A percentile compares a stretch with the other conserved stretches of the same genome.
Conservation (phyloP, 2,113 vertebrate genomes). For the Acanthisitta chloris region DNA sequence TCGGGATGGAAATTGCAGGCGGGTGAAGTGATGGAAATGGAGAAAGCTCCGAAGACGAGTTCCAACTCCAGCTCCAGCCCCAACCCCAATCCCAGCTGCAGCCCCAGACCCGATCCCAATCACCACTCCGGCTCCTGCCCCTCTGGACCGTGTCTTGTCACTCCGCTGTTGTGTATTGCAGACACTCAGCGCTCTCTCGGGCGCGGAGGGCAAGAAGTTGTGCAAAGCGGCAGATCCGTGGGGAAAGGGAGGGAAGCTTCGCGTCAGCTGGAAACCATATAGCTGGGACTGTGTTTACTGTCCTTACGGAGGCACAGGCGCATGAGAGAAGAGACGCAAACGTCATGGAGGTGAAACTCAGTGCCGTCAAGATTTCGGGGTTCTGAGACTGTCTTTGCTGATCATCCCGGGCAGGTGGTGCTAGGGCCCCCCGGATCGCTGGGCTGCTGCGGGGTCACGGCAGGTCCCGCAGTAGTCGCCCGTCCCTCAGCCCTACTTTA, state of each 20-base stretch:
- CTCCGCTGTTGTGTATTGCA: neutral
- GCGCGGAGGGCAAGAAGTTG: neutral
- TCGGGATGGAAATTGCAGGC: neutral
- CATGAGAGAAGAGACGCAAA: neutral
- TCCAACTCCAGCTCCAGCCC: neutral
- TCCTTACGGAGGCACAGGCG: neutral
- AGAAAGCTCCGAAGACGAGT: neutral
- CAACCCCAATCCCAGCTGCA: neutral
- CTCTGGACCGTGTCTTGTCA: neutral
- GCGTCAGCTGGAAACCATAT: neutral
- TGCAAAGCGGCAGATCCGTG: neutral
- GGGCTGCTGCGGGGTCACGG: neutral
- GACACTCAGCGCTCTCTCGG: neutral
- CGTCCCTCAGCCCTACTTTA: neutral
- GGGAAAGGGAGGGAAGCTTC: neutral
- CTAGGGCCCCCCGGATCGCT: fast-evolving
- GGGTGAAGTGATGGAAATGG: neutral
- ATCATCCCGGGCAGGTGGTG: neutral
- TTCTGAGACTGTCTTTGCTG: neutral
- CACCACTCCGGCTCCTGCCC: too few relatives aligned
- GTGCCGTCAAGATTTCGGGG: neutral
- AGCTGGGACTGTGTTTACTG: neutral
- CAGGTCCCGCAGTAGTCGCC: neutral
- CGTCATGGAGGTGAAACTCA: neutral
- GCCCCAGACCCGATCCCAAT: too few relatives aligned